A percentile compares a stretch with the other conserved stretches of the same genome.
phyloP scores from a whole-genome alignment of 2,797 vertebrate species.

The Onychomys arenicola region DNA sequence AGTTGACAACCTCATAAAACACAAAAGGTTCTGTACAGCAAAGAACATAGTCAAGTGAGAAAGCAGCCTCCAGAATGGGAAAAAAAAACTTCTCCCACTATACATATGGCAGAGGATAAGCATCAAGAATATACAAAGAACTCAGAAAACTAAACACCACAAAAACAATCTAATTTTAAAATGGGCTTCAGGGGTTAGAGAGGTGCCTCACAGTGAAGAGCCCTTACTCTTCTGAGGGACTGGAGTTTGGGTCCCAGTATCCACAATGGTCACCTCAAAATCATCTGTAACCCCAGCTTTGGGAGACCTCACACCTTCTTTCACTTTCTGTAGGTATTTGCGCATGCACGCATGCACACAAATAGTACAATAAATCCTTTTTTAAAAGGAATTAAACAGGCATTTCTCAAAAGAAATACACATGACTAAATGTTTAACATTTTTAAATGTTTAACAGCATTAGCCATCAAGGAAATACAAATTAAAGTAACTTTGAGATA shows the following conservation, averaged over 20 bases:
- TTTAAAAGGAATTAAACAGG: neutral
- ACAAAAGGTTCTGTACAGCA: neutral
- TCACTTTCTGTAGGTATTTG: neutral
- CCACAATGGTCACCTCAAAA: neutral
- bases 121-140: neutral
- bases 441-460: neutral
- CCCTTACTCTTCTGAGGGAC: neutral
- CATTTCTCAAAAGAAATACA: neutral
- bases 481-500: neutral
- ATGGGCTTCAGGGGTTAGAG: neutral
- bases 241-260: neutral
- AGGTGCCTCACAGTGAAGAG: neutral
- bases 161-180: neutral
- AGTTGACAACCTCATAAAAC: neutral
- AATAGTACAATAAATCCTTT: neutral
- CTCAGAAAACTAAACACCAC: neutral
- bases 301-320: neutral
- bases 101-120: neutral
- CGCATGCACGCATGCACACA: neutral
- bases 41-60: neutral
- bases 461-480: neutral
- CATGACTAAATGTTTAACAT: neutral
- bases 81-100: neutral
- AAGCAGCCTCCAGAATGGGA: neutral
- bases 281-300: neutral